Conservation (phyloP, 2,113 vertebrate genomes). For the Uria aalge region DNA sequence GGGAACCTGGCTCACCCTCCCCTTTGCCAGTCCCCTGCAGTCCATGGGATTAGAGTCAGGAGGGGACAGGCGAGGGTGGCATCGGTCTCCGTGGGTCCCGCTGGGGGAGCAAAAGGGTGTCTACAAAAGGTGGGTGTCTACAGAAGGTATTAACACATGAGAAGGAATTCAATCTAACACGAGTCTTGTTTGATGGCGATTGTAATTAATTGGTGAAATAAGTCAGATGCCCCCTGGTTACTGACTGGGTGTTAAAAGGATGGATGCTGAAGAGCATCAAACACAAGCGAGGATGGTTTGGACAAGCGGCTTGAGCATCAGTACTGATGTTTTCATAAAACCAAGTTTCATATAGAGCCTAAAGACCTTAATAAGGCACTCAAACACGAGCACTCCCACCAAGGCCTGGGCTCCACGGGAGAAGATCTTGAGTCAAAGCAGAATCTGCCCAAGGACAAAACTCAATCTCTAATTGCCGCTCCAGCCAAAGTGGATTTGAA, state of each 20-base stretch:
- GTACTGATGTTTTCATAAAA: neutral
- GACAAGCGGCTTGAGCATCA: neutral
- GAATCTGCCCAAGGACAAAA: neutral
- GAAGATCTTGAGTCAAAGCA: neutral
- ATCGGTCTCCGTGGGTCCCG: rapidly evolving
- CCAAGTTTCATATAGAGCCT: neutral
- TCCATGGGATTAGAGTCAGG: neutral
- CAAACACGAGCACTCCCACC: neutral
- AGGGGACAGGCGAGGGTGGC: neutral
- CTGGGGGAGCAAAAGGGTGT: neutral
- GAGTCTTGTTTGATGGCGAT: rapidly evolving
- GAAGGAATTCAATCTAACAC: neutral
- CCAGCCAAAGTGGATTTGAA: neutral
- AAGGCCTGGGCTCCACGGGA: neutral
- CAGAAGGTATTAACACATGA: rapidly evolving
- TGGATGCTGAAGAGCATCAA: neutral
- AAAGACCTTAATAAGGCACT: neutral
- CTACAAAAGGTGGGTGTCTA: neutral
- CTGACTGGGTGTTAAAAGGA: neutral
- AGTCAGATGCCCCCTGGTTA: neutral
- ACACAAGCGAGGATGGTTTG: neutral
- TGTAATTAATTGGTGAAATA: neutral
- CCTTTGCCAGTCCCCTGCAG: neutral
- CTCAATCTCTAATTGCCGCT: neutral
- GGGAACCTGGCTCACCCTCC: neutral